Evolutionary conservation across 2,113 vertebrate genomes (phyloP).

Genomic region (Oenanthe melanoleuca): DNA sequence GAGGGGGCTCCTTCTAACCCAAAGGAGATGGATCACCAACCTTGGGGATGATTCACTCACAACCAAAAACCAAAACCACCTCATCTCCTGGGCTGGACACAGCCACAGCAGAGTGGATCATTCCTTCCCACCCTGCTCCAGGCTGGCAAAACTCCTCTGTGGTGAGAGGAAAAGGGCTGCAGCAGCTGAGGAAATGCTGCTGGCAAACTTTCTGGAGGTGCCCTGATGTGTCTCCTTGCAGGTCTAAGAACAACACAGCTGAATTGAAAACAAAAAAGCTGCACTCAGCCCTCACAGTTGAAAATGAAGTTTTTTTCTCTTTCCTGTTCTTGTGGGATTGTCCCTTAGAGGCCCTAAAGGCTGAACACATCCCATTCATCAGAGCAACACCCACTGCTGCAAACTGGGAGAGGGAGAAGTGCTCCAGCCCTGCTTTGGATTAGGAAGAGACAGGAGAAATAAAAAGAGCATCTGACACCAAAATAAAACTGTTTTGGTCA

Average conservation of each 20-base stretch:
- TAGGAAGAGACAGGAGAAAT: constrained; percentile 50
- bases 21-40: background rate
- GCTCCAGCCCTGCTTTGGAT: constrained; percentile 45
- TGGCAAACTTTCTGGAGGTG: background rate
- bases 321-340: background rate
- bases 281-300: background rate
- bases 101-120: background rate
- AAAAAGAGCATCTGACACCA: constrained; percentile 67
- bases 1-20: background rate
- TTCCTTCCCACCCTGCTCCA: background rate
- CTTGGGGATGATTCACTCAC: background rate
- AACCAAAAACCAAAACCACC: background rate
- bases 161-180: background rate
- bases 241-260: background rate
- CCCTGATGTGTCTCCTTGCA: background rate
- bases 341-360: background rate
- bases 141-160: background rate
- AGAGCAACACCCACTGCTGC: background rate
- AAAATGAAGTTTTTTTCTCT: background rate
- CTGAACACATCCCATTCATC: background rate
- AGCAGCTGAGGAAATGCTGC: background rate
- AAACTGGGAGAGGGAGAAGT: background rate
- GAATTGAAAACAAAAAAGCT: background rate
- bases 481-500: constrained; percentile 69
- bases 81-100: background rate